Evolutionary conservation across 1,140 invertebrate species (phyloP), one percentile per base, ranked within the genome.

Genomic region (Colletes latitarsis): DNA sequence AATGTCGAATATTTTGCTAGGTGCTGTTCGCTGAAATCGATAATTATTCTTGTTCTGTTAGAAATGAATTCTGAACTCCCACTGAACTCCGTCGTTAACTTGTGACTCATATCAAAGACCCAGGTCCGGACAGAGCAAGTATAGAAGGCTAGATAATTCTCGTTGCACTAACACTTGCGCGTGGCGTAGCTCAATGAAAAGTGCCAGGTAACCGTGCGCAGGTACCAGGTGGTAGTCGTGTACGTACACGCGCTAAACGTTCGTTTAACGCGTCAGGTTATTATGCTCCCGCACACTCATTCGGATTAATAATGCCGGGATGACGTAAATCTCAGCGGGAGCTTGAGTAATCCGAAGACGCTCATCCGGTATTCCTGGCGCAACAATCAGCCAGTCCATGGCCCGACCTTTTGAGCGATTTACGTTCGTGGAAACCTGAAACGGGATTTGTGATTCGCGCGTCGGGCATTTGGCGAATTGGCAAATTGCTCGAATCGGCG

Each of bases 71-170:
- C 30, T 30, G 30, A 43, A 43, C 8, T 46, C 43, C 9, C 43
- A 46, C 43, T 46, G 43, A 46, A 46, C 30, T 30, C 30, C 30
- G 30, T 30, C 30, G 30, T 30, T 2, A 30, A 30, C 30, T 30
- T 30, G 30, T 77, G 74, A 82, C 49, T 84, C 74, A 84, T 43
- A 15, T 41, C 39, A 6, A 17, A 60, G 52, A 57, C 14, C 60
- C 55, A 62, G 52, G 17, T 55, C n/a, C 55, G 46, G 75, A 79
- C 82, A 58, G 8, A 53, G 77, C 77, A 85, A 82, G 83, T 85
- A 85, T 52, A 8, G 19, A 39, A 85, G 82, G 84, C 84, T 82
- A 85, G 82, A 85, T 72, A 77, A 84, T 69, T 77, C 77, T 77
- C 74, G 63, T 72, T 84, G 69, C 46, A 43, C 19, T 74, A 77